These are phyloP conservation scores for Astropecten irregularis DNA, from an alignment of 53 echinoderm and acorn worm genomes.

Conservation along the genomic window DNA sequence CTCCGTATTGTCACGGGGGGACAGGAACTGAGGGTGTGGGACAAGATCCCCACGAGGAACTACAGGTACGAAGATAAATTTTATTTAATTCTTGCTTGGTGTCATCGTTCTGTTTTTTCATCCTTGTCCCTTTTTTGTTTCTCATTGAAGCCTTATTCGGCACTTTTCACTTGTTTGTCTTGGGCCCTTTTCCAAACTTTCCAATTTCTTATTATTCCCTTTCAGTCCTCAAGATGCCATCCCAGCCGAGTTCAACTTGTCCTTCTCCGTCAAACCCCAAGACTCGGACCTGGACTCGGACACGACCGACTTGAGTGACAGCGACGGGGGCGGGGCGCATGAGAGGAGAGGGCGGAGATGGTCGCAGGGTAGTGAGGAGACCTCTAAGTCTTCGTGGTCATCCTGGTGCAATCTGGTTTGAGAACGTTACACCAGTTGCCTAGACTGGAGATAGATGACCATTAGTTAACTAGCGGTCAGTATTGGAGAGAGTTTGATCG, in stretches of 20 bases:
- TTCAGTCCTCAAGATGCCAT: conserved; percentile 64
- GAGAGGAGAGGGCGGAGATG: conserved; percentile 37
- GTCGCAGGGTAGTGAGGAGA: conserved; percentile 21
- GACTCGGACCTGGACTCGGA: conserved; percentile 71
- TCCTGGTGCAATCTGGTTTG: conserved; percentile 67
- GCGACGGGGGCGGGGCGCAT: conserved; percentile 17
- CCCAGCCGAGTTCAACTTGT: conserved; percentile 55
- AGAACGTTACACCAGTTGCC: too few species aligned
- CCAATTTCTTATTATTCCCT: too few species aligned
- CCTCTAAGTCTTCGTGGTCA: conserved; percentile 17
- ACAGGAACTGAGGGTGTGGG: conserved; percentile 87
- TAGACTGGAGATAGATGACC: too few species aligned
- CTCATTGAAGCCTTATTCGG: too few species aligned
- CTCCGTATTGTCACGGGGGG: conserved; percentile 81
- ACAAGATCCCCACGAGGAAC: conserved; percentile 47
- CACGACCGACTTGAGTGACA: conserved; percentile 21
- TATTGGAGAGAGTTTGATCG: too few species aligned
- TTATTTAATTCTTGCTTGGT: too few species aligned
- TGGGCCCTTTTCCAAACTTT: too few species aligned
- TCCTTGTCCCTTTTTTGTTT: too few species aligned
- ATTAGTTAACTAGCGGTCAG: too few species aligned
- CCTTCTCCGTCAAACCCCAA: conserved; percentile 51
- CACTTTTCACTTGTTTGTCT: too few species aligned
- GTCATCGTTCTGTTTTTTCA: too few species aligned
- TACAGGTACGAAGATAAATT: conserved; percentile 58